Conservation (phyloP, 1,140 invertebrate species). For the Drosophila ogumai region DNA sequence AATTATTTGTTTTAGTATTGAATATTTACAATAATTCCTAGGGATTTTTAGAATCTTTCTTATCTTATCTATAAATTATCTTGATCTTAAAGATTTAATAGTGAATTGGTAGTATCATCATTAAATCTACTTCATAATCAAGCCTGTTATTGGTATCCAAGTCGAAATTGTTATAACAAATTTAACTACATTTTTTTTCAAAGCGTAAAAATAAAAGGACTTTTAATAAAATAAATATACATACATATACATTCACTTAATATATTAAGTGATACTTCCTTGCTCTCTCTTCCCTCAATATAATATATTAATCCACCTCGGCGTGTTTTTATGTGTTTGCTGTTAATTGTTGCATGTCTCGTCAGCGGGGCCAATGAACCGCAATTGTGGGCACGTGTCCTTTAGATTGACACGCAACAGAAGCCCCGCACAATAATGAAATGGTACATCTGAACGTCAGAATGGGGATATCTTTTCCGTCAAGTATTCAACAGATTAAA, state of each 20-base stretch:
- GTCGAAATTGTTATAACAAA: too few relatives aligned
- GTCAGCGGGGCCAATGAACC: constrained; percentile 51
- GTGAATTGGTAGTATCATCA: neutral
- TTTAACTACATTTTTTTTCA: neutral
- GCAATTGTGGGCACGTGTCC: constrained; percentile 49
- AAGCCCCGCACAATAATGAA: constrained; percentile 4
- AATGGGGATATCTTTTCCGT: neutral
- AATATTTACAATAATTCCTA: neutral
- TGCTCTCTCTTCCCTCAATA: neutral
- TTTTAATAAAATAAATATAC: neutral
- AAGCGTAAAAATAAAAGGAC: neutral
- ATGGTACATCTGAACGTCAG: neutral
- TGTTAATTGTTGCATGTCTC: constrained; percentile 48
- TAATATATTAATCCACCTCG: constrained; percentile 20
- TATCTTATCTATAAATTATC: neutral
- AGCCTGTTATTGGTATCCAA: neutral
- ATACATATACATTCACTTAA: neutral
- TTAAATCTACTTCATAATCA: neutral
- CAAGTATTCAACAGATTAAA: constrained; percentile 1
- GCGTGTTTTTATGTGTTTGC: constrained; percentile 23
- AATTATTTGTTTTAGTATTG: neutral
- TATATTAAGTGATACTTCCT: constrained; percentile 2
- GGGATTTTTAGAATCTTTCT: neutral
- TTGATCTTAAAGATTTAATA: neutral
- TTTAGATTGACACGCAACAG: constrained; percentile 35